Percentiles rank a stretch among this genome's conserved stretches.
These are phyloP conservation scores for Drosophila nr. perissopoda DNA, from an alignment of 2,888 invertebrate genomes.

Conservation along the genomic window DNA sequence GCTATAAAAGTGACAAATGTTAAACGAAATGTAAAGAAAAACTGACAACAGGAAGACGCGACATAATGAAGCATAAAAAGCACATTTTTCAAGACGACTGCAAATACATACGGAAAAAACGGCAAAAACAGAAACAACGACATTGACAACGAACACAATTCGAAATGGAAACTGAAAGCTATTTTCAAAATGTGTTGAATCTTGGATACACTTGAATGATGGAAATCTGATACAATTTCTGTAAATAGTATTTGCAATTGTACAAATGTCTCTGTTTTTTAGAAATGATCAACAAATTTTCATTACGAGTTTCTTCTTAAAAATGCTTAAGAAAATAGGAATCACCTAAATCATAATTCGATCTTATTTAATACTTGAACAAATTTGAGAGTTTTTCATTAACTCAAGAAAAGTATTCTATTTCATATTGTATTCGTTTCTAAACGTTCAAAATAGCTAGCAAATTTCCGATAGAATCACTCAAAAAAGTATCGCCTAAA, in stretches of 20 bases:
- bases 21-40: slow-evolving; percentile 80
- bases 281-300: neutral
- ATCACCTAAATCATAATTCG: neutral
- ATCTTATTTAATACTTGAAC: neutral
- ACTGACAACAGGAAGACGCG: slow-evolving; percentile 79
- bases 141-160: neutral
- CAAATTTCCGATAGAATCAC: neutral
- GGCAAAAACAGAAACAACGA: slow-evolving; percentile 5
- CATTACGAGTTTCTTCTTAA: too few relatives aligned
- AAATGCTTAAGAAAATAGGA: neutral
- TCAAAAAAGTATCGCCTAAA: neutral
- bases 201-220: slow-evolving; percentile 23
- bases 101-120: slow-evolving; percentile 35
- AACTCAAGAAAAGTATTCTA: neutral
- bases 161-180: slow-evolving; percentile 34
- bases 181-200: slow-evolving; percentile 12
- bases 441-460: neutral
- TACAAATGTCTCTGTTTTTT: neutral
- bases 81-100: slow-evolving; percentile 76
- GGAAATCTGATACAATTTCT: neutral
- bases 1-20: slow-evolving; percentile 81
- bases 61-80: slow-evolving; percentile 80
- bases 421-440: neutral
- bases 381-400: neutral
- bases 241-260: neutral